Evolutionary conservation across 2,797 vertebrate species (phyloP), one percentile per base, ranked within the genome.

Genomic region (Remorina albescens): DNA sequence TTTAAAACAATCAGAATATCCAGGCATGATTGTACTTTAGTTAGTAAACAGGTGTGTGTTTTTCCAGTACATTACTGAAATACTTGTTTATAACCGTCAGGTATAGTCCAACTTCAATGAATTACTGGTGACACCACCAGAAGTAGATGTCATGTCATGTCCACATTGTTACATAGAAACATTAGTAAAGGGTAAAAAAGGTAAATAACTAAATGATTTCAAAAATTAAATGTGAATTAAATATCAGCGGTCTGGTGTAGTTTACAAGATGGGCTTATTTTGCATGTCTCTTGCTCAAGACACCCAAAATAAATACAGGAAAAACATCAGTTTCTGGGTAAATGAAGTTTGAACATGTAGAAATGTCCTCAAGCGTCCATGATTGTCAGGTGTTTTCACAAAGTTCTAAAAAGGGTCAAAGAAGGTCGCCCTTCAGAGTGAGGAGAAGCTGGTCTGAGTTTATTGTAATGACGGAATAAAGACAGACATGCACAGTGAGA

Each of bases 171-270:
- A 15, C 37, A 58, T 1, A 26, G 19, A 53, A 30, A 23, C 15
- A 50, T 13, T 16, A 50, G 50, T 21, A 2, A 23, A 58, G 55
- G 32, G 28, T 19, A 11, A n/a, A n/a, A n/a, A n/a, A n/a, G n/a
- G n/a, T n/a, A n/a, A n/a, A n/a, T n/a, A n/a, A n/a, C n/a, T n/a
- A n/a, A n/a, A n/a, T n/a, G n/a, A n/a, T n/a, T n/a, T n/a, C n/a
- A n/a, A 26, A 51, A 34, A 42, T 63, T n/a, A 69, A 32, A 55
- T 55, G n/a, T 59, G 25, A 46, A 47, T 66, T 47, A 59, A 76
- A 59, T 59, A 53, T 59, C 51, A 71, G 36, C 10, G n/a, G 1
- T 57, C 5, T n/a, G 8, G 42, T n/a, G 8, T n/a, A 4, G 5
- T 6, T n/a, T n/a, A n/a, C n/a, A n/a, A n/a, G n/a, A n/a, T n/a